Base-by-base conservation (phyloP, 2,113 vertebrate genomes). In the Prietella phreatophila region DNA sequence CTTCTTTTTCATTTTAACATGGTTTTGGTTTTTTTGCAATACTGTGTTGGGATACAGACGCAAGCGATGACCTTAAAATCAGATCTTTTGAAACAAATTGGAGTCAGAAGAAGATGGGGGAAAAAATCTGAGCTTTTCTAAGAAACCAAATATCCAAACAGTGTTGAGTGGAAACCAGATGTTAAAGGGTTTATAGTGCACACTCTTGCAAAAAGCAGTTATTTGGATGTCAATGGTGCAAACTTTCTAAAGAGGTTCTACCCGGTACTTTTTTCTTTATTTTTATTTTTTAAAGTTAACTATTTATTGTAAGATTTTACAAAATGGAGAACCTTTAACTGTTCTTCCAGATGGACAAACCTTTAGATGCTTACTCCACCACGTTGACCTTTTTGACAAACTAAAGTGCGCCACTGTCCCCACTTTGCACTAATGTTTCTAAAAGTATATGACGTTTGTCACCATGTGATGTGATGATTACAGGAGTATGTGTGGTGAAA, bases 121-220 rank as follows among this genome's bases (percentile, higher is more conserved):
- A 30, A 79, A 79, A 78, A 15, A n/a, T 47, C 42, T 47, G 42
- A 47, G 50, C n/a, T 58, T 81, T 81, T 81, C 53, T 58, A 81
- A 81, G 79, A 81, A 81, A 60, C 55, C 55, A 81, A 81, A 60
- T 81, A 58, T 81, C 53, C 53, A 81, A 58, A 81, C 79, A 36
- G 30, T 81, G 58, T 58, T 11, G 19, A 81, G 30, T 58, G 19
- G 36, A 60, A 53, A 81, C 30, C 79, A 81, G 30, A 60, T 81
- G 79, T 81, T 36, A 58, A 10, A 56, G 53, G 30, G 55, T 81
- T 81, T 81, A 22, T 36, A 81, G 15, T 56, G 30, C 15, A 55
- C 14, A 53, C 25, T 27, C 11, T 50, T 78, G 22, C 36, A 27
- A 76, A 53, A 27, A 78, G 25, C 71, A 42, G 36, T 76, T 42